Conservation (phyloP, 2,888 invertebrate genomes). For the Autographa gamma region DNA sequence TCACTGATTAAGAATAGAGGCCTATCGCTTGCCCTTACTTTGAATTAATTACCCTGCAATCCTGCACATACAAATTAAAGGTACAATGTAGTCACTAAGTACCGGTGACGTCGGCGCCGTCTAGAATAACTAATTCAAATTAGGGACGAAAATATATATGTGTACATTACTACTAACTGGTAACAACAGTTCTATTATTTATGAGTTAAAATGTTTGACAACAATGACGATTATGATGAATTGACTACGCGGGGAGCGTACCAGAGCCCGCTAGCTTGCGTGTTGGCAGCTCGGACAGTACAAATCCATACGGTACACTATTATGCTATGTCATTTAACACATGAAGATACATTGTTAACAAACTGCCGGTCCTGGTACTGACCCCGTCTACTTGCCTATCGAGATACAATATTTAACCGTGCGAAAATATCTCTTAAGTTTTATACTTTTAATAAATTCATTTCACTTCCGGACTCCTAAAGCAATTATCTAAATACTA, state of each 20-base stretch:
- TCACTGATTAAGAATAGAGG: conserved; percentile 48
- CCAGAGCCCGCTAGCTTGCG: conserved; percentile 59
- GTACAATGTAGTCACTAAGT: conserved; percentile 42
- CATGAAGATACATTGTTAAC: conserved; percentile 16
- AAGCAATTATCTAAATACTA: conserved; percentile 86
- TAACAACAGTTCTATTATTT: conserved; percentile 80
- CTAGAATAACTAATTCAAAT: conserved; percentile 68
- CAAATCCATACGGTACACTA: conserved; percentile 17
- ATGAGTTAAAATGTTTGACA: conserved; percentile 66
- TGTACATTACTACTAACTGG: conserved; percentile 77
- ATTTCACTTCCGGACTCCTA: conserved; percentile 87
- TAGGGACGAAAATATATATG: conserved; percentile 61
- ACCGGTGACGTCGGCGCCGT: conserved; percentile 45
- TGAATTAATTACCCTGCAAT: conserved; percentile 66
- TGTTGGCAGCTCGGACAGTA: conserved; percentile 43
- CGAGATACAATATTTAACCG: conserved; percentile 82
- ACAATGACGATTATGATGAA: conserved; percentile 75
- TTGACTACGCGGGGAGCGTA: conserved; percentile 72
- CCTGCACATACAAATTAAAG: conserved; percentile 46
- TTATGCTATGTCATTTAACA: conserved; percentile 8
- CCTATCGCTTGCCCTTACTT: conserved; percentile 59
- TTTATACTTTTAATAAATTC: conserved; percentile 86
- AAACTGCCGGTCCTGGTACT: conserved; percentile 61
- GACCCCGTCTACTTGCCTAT: conserved; percentile 69
- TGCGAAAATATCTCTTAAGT: conserved; percentile 88